Evolutionary conservation across 2,797 vertebrate species (phyloP).

Genomic region (Pampus argenteus): DNA sequence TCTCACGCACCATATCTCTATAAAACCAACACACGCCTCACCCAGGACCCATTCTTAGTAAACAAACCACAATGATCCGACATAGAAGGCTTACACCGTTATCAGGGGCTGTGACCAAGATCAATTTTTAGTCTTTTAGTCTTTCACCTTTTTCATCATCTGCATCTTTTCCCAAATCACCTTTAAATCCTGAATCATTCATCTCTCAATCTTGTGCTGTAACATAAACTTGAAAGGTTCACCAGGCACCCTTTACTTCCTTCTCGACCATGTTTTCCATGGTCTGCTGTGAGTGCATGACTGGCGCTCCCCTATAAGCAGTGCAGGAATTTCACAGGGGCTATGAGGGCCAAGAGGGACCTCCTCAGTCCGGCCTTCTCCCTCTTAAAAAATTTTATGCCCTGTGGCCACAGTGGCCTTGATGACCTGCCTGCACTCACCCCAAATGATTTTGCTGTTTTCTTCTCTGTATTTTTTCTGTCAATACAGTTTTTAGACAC

Average conservation of each 20-base stretch:
- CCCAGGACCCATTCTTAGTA: constrained; percentile 48
- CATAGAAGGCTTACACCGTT: constrained; percentile 4
- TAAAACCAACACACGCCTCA: constrained; percentile 62
- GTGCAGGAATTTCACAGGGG: too few relatives aligned
- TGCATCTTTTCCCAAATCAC: neutral
- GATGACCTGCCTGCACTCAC: too few relatives aligned
- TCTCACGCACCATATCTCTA: constrained; percentile 72
- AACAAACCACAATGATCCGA: constrained; percentile 50
- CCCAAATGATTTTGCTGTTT: too few relatives aligned
- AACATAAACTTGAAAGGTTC: constrained; percentile 7
- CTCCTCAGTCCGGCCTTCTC: too few relatives aligned
- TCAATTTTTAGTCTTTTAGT: constrained; percentile 6
- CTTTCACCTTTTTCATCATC: neutral
- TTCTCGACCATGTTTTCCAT: constrained; percentile 32
- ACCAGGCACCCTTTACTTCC: constrained; percentile 8
- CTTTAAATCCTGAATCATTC: neutral
- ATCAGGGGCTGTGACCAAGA: constrained; percentile 17
- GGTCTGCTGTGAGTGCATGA: constrained; percentile 15
- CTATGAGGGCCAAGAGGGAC: too few relatives aligned
- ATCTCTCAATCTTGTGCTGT: constrained; percentile 3
- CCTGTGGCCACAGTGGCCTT: too few relatives aligned
- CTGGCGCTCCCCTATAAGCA: constrained; percentile 42
- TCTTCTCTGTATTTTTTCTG: too few relatives aligned
- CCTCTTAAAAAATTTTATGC: too few relatives aligned
- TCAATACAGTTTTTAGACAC: too few relatives aligned